Base-by-base conservation (phyloP, 2,888 invertebrate species). In the Clusia tigrina region DNA sequence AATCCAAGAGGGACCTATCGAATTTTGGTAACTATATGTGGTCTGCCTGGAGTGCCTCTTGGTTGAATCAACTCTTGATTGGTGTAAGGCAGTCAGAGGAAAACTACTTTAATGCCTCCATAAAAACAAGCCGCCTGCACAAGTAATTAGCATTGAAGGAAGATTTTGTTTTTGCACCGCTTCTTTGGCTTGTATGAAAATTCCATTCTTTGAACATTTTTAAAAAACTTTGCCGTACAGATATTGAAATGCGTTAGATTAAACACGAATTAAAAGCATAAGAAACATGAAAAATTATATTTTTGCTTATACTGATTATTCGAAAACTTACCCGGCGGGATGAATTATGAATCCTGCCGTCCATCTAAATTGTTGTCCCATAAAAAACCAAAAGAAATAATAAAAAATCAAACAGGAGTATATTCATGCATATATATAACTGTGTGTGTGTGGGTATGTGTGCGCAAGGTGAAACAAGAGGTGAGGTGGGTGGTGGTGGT, bases 301-400 rank as follows among this genome's bases (percentile, higher is more conserved):
- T 37, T n/a, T n/a, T n/a, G n/a, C 25, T 32, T 59, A 42, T 56
- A 52, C 51, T 37, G 23, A 48, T 55, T 57, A 32, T 54, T 64
- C 58, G 69, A 71, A 73, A 81, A 83, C 83, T 84, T 83, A 84
- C 83, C 83, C 83, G 83, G 79, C 84, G 83, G 81, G 83, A 81
- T 81, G 83, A 79, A 80, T 79, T 84, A 83, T 84, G 82, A 81
- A 83, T 83, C 83, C 83, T 83, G 84, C 84, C 83, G 81, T 84
- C 84, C 83, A 84, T 84, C 83, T 84, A 83, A 82, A n/a, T n/a
- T 77, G 82, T 81, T 78, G 84, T 84, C 82, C 84, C 80, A 83
- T 80, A 83, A 83, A 79, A 84, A 83, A 83, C 80, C 74, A 82
- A 81, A 81, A 82, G 78, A 83, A 81, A 81, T 78, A 79, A 81